Conservation (phyloP, 2,797 vertebrate genomes). For the Melanotaenia nigrans region DNA sequence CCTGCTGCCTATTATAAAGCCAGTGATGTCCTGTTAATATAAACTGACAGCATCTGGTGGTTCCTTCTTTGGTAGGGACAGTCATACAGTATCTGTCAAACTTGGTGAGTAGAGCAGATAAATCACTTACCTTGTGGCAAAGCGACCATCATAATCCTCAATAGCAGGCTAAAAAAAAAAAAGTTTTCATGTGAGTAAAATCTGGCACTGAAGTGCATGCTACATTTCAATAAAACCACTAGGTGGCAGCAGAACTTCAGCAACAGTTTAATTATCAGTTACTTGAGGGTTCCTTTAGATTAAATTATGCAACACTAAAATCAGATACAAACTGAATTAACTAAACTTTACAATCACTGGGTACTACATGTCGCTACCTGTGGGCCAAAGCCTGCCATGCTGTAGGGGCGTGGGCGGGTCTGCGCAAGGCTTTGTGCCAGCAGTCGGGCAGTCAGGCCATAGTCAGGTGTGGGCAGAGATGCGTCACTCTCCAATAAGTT, state of each 20-base stretch:
- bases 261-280: conserved; percentile 4
- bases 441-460: conserved; percentile 89
- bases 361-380: conserved; percentile 83
- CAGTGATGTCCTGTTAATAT: not conserved
- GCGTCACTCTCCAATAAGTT: conserved; percentile 95
- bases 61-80: conserved; percentile 14
- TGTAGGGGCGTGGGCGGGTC: conserved; percentile 96
- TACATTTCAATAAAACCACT: conserved; percentile 47
- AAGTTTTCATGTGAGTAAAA: conserved; percentile 2
- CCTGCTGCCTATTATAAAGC: not conserved
- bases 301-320: conserved; percentile 45
- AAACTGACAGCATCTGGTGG: not conserved
- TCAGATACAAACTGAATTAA: conserved; percentile 42
- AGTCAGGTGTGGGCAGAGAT: conserved; percentile 92
- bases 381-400: conserved; percentile 93
- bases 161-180: conserved; percentile 85
- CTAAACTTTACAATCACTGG: conserved; percentile 18
- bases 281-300: conserved; percentile 61
- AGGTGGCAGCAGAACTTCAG: conserved; percentile 65
- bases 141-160: conserved; percentile 93
- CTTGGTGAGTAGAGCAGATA: conserved; percentile 37
- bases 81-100: conserved; percentile 32
- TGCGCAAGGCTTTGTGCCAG: conserved; percentile 88
- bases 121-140: conserved; percentile 93
- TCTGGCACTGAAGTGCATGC: not conserved